Base-by-base conservation (phyloP, 2,888 invertebrate genomes). In the Gymnosoma rotundatum region DNA sequence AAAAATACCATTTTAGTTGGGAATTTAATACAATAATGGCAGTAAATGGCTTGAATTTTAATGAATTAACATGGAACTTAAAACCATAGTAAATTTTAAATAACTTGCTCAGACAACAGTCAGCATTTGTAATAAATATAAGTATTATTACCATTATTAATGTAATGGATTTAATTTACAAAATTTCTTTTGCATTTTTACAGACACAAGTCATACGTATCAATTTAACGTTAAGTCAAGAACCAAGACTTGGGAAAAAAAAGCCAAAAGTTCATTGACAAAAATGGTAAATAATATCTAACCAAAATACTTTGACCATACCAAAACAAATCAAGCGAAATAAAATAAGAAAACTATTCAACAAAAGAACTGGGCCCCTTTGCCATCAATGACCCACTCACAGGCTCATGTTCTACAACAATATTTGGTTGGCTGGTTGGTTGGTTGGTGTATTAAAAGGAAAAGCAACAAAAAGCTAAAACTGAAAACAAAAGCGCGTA, bases 201-300 rank as follows among this genome's bases (percentile, higher is more conserved):
- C 12, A 63, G 14, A 36, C 60, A 63, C 16, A 50, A 72, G 20
- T 20, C 48, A 48, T 32, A 66, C 2, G 21, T 84, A 80, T 84
- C 69, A 70, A 45, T 84, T 81, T 48, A 72, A 58, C 4, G n/a
- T 54, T 56, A 50, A 70, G 32, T 56, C 61, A 67, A 83, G 60
- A 74, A 52, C 18, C 58, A 21, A 67, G 6, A 18, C 63, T 61
- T 36, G 32, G 16, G 6, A 56, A 66, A 79, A 66, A 79, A 25
- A 64, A 80, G 84, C 78, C 84, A 81, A 84, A 70, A 81, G 81
- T 84, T 84, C 84, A 84, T 78, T 78, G 69, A 75, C 84, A 78
- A 84, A 84, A 81, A 81, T 78, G 64, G 81, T 81, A 81, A 84
- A 70, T 74, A 81, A 78, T 25, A 84, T 70, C 78, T 48, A 70